Base-by-base conservation (phyloP, 2,113 vertebrate species). In the Amphilophus citrinellus region DNA sequence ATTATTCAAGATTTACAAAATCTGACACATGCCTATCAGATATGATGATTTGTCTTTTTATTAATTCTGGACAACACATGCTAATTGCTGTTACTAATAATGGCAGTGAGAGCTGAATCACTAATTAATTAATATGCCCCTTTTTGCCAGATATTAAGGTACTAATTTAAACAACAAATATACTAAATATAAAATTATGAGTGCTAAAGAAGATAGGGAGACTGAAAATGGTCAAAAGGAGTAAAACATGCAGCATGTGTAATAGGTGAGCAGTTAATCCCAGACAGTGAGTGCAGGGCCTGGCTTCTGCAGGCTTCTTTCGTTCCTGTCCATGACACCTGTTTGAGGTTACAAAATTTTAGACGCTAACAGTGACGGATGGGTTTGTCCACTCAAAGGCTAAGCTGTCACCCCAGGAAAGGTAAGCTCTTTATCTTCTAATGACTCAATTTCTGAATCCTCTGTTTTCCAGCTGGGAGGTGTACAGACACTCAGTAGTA, bases 391-490 rank as follows among this genome's bases (percentile, higher is more conserved):
- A 60, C 63, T 85, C 76, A 83, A 90, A 91, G 88, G 91, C 87
- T 84, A 77, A 60, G 62, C 90, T 93, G 93, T 94, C 93, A 90
- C 59, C 82, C 11, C 15, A 14, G 80, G 39, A 84, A 88, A 89
- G 86, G 76, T 68, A 87, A 87, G 82, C 86, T 84, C 88, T 94
- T 92, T 75, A 88, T 95, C 94, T 94, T 93, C 62, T 75, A 82
- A 91, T 79, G 84, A 88, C 79, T 92, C 65, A 35, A 83, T 90
- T 84, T 85, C 75, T 63, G 50, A 80, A 66, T 77, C 83, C 83
- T 82, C 82, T 84, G 76, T 92, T 84, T 85, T 82, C 35, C 27
- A 79, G 78, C 17, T 2, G 61, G 61, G 65, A 77, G 77, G 39
- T 77, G 63, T 83, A 62, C 53, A 56, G 71, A 77, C 66, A 61